Evolutionary conservation across 2,888 invertebrate species (phyloP), one percentile per base, ranked within the genome.

Genomic region (Troglohyphantes excavatus): DNA sequence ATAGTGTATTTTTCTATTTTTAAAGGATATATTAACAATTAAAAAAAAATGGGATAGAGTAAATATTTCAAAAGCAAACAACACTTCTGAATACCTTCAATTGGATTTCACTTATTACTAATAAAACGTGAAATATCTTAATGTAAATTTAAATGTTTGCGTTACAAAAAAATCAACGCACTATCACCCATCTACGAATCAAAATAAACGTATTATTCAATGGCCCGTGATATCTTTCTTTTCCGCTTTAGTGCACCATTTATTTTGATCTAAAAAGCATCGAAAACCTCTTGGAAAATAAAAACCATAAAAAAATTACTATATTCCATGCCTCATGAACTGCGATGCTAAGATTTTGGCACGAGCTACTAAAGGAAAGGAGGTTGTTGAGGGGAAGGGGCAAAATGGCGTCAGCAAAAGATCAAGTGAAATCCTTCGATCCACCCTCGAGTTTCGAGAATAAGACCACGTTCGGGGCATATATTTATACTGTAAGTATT

Each of bases 281-380:
- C 53, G 46, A 67, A 81, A 81, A 81, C 68, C 46, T 68, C 26
- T 53, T 27, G 21, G 53, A 33, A 17, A n/a, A n/a, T 17, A 53
- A 59, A 33, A 75, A n/a, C 63, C 17, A 0, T 21, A 72, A 72
- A 72, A 46, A 43, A 39, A 13, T 26, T 17, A 78, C 78, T 63
- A 39, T 43, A 23, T 39, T 63, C 63, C 33, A 78, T 78, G 78
- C 43, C 23, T 78, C 63, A 65, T 65, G 78, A 78, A 23, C 39
- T 63, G 61, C 13, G 78, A 65, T 61, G 78, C 63, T 63, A 61
- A 43, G 78, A 78, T 78, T 67, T 78, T 78, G 78, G 63, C 78
- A 78, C 63, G 65, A 43, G 23, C 23, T 33, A 72, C 72, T 17
- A 26, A 27, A 13, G 46, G n/a, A 19, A 9, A 2, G 29, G 17